Conservation (phyloP, 2,797 vertebrate genomes). For the Acrocephalus scirpaceus region DNA sequence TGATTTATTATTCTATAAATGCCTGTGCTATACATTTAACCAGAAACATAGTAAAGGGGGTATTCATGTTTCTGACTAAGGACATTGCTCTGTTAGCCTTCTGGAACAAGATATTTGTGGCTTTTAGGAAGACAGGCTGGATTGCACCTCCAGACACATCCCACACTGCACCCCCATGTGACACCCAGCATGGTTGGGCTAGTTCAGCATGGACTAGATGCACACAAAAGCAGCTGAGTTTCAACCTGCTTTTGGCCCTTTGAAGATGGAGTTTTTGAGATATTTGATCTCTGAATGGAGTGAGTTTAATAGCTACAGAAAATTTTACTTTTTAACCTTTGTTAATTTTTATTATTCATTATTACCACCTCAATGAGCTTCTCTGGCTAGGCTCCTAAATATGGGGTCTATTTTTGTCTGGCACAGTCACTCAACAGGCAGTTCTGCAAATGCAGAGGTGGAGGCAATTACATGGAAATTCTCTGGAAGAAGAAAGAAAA, state of each 20-base stretch:
- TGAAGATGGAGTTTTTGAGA: background rate
- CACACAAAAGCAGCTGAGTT: background rate
- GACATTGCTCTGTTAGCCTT: background rate
- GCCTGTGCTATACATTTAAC: slow-evolving; percentile 7
- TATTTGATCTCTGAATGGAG: background rate
- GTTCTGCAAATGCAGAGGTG: background rate
- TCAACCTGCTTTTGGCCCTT: background rate
- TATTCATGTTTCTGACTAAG: background rate
- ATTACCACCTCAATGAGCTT: background rate
- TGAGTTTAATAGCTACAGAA: slow-evolving; percentile 7
- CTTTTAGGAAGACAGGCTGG: background rate
- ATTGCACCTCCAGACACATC: background rate
- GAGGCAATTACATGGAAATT: background rate
- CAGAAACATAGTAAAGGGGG: background rate
- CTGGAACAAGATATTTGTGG: background rate
- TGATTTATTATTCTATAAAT: slow-evolving; percentile 62
- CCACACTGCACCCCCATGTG: background rate
- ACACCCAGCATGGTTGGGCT: background rate
- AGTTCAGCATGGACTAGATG: background rate
- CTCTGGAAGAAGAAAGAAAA: background rate
- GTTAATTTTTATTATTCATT: background rate
- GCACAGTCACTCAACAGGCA: background rate
- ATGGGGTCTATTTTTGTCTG: background rate
- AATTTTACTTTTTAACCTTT: background rate
- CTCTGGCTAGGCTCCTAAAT: background rate